Percentiles rank a stretch among this genome's conserved stretches.
Conservation (phyloP, 2,888 invertebrate species). For the Xylocampa areola region DNA sequence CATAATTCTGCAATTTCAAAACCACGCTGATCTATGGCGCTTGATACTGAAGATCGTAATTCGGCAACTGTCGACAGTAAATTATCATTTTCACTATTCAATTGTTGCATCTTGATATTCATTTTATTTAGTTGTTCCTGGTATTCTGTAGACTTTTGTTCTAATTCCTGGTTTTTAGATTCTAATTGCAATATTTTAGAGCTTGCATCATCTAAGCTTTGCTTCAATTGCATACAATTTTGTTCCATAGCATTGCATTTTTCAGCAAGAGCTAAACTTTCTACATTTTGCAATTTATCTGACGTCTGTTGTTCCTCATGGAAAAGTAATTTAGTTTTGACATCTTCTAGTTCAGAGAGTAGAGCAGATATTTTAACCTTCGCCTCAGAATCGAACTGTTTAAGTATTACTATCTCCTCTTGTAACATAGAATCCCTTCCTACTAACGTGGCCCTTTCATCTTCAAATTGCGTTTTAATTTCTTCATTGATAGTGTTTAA, state of each 20-base stretch:
- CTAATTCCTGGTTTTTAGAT: slow-evolving; percentile 65
- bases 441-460: slow-evolving; percentile 53
- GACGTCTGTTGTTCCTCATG: slow-evolving; percentile 59
- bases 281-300: slow-evolving; percentile 47
- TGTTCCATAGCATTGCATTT: slow-evolving; percentile 70
- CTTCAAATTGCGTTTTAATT: slow-evolving; percentile 63
- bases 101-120: slow-evolving; percentile 73
- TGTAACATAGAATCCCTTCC: slow-evolving; percentile 62
- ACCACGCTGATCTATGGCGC: slow-evolving; percentile 91
- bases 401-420: slow-evolving; percentile 62
- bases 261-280: slow-evolving; percentile 63
- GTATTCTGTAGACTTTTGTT: slow-evolving; percentile 61
- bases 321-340: slow-evolving; percentile 58
- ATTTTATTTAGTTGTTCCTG: slow-evolving; percentile 73
- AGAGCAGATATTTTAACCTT: slow-evolving; percentile 63
- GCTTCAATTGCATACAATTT: slow-evolving; percentile 69
- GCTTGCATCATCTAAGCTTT: slow-evolving; percentile 77
- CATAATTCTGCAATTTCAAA: slow-evolving; percentile 92
- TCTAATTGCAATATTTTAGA: slow-evolving; percentile 76
- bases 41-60: slow-evolving; percentile 82
- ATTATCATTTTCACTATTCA: slow-evolving; percentile 83
- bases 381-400: slow-evolving; percentile 61
- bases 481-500: slow-evolving; percentile 66
- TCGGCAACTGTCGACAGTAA: slow-evolving; percentile 84
- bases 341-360: slow-evolving; percentile 65